phyloP scores from a whole-genome alignment of 2,888 invertebrate species.

The Ornithoptera alexandrae region DNA sequence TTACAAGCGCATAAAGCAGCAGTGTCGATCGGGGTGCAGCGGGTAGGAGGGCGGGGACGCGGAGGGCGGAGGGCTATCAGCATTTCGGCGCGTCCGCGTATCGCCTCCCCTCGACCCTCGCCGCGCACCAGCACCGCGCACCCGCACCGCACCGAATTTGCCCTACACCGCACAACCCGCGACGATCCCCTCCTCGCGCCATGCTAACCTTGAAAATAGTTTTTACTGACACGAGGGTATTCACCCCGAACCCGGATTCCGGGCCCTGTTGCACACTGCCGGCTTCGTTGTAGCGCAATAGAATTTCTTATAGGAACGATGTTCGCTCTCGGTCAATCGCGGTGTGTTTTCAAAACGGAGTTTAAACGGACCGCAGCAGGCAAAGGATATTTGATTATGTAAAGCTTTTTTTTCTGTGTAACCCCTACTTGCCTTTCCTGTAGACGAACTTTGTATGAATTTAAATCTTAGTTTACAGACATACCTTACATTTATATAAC shows the following conservation, averaged over 20 bases:
- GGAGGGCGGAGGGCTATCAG: slow-evolving; percentile 65
- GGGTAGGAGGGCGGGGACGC: slow-evolving; percentile 41
- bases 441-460: slow-evolving; percentile 41
- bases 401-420: slow-evolving; percentile 61
- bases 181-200: slow-evolving; percentile 70
- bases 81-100: slow-evolving; percentile 75
- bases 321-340: slow-evolving; percentile 42
- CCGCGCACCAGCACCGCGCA: slow-evolving; percentile 59
- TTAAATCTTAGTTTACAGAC: slow-evolving; percentile 14
- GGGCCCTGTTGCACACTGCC: slow-evolving; percentile 65
- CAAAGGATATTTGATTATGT: slow-evolving; percentile 73
- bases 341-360: slow-evolving; percentile 52
- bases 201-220: slow-evolving; percentile 79
- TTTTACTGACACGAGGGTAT: slow-evolving; percentile 79
- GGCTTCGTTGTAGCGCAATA: slow-evolving; percentile 47
- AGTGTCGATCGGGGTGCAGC: slow-evolving; percentile 40
- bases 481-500: too few species aligned
- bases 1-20: slow-evolving; percentile 26
- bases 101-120: slow-evolving; percentile 40
- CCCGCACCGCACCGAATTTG: slow-evolving; percentile 71
- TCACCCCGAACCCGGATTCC: slow-evolving; percentile 79
- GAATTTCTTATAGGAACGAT: slow-evolving; percentile 58
- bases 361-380: slow-evolving; percentile 62
- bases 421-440: slow-evolving; percentile 69
- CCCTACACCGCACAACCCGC: slow-evolving; percentile 58